phyloP scores from a whole-genome alignment of 2,888 invertebrate species.

The Unio pictorum region DNA sequence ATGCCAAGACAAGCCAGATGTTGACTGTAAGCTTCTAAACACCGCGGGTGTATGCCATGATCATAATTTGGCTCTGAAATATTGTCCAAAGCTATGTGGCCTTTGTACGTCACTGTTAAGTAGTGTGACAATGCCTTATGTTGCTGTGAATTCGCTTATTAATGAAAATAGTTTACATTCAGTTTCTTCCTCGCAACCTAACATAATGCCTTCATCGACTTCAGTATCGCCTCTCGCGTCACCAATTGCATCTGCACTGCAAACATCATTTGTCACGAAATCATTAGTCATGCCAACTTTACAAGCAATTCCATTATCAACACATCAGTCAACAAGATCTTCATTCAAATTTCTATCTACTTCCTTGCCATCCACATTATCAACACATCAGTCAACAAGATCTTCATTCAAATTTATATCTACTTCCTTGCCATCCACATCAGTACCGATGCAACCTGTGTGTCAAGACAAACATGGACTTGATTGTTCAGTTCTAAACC shows the following conservation, averaged over 20 bases:
- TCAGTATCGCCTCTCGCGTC: background rate
- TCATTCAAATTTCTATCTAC: too few species aligned
- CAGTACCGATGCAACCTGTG: background rate
- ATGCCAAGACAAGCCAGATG: slow-evolving; percentile 14
- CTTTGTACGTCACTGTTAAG: background rate
- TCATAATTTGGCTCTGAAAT: slow-evolving; percentile 5
- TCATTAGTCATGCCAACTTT: too few species aligned
- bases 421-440: background rate
- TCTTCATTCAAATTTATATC: background rate
- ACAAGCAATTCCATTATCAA: too few species aligned
- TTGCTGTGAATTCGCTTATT: too few species aligned
- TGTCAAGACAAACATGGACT: slow-evolving; percentile 11
- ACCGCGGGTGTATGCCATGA: slow-evolving; percentile 11
- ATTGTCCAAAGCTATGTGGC: slow-evolving; percentile 19
- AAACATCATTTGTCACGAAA: too few species aligned
- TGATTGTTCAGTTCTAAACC: slow-evolving; percentile 10
- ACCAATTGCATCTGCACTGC: background rate
- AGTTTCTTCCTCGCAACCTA: background rate
- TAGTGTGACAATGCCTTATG: too few species aligned
- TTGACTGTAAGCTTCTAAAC: slow-evolving; percentile 20
- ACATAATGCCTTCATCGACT: background rate
- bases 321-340: too few species aligned
- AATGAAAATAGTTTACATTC: slow-evolving; percentile 1
- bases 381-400: background rate
- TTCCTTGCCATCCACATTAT: too few species aligned